phyloP scores from a whole-genome alignment of 1,140 invertebrate genomes.

The Brachionus rubens region DNA sequence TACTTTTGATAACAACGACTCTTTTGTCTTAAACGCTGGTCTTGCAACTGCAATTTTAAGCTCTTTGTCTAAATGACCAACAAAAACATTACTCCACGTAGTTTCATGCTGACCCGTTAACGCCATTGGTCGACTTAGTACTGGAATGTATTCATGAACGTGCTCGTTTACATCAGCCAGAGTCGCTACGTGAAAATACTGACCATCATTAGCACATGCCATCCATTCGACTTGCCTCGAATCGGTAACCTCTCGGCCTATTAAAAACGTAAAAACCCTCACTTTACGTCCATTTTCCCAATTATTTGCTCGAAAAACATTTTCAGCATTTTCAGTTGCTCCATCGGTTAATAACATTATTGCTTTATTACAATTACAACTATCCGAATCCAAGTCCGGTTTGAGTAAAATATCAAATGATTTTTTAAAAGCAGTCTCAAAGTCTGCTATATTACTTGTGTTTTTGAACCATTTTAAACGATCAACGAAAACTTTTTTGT shows the following conservation, averaged over 20 bases:
- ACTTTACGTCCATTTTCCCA: slow-evolving; percentile 70
- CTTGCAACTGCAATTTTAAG: slow-evolving; percentile 42
- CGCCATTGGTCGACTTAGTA: slow-evolving; percentile 28
- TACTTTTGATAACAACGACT: slow-evolving; percentile 69
- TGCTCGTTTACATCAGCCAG: slow-evolving; percentile 38
- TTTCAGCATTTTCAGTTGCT: slow-evolving; percentile 84
- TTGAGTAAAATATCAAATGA: slow-evolving; percentile 77
- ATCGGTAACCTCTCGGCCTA: slow-evolving; percentile 73
- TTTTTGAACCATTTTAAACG: slow-evolving; percentile 59
- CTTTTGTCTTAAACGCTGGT: slow-evolving; percentile 66
- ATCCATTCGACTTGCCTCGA: slow-evolving; percentile 73
- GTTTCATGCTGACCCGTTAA: slow-evolving; percentile 7
- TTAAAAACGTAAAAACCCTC: slow-evolving; percentile 92
- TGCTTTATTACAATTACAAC: slow-evolving; percentile 73
- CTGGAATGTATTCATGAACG: slow-evolving; percentile 46
- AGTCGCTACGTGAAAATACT: slow-evolving; percentile 36
- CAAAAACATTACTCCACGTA: slow-evolving; percentile 46
- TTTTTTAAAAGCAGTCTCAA: slow-evolving; percentile 78
- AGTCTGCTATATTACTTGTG: slow-evolving; percentile 87
- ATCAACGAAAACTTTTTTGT: slow-evolving; percentile 32
- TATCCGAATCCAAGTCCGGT: slow-evolving; percentile 48
- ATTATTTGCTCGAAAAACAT: slow-evolving; percentile 76
- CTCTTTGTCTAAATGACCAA: slow-evolving; percentile 45
- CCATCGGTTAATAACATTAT: slow-evolving; percentile 99
- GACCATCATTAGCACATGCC: slow-evolving; percentile 33